Percentiles rank a stretch among this genome's conserved stretches.
phyloP scores from a whole-genome alignment of 2,888 invertebrate genomes.

The Auanema sp. region DNA sequence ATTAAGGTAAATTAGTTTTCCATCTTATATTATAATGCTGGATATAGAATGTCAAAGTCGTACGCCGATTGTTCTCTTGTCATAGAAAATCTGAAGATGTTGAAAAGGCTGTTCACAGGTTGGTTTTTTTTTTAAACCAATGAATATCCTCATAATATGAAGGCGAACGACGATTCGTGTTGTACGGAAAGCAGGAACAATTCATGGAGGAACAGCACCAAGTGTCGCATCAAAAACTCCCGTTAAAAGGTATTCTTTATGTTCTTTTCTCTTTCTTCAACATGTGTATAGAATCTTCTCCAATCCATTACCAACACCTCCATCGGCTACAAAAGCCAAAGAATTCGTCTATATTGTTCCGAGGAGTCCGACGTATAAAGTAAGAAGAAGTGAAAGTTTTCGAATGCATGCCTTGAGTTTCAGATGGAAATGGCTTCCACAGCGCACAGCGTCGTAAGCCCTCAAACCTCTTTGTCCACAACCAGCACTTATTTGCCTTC shows the following conservation, averaged over 20 bases:
- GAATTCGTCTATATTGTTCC: slow-evolving; percentile 22
- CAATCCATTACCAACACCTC: slow-evolving; percentile 7
- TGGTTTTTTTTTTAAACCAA: not conserved
- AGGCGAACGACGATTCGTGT: slow-evolving; percentile 14
- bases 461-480: slow-evolving; percentile 18
- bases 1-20: not conserved
- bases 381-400: slow-evolving; percentile 1
- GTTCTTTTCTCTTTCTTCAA: not conserved
- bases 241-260: not conserved
- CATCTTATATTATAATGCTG: not conserved
- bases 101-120: slow-evolving; percentile 3
- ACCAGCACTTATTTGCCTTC: slow-evolving; percentile 20
- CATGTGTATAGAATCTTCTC: not conserved
- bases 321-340: slow-evolving; percentile 2
- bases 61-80: slow-evolving; percentile 5
- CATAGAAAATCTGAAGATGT: slow-evolving; percentile 8
- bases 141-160: slow-evolving; percentile 3
- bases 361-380: slow-evolving; percentile 14
- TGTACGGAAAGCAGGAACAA: not conserved
- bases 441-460: slow-evolving; percentile 1
- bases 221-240: slow-evolving; percentile 2
- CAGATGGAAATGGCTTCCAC: slow-evolving; percentile 7
- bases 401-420: not conserved
- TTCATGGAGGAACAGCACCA: slow-evolving; percentile 1
- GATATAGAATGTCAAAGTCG: slow-evolving; percentile 1